Conservation (phyloP, 2,113 vertebrate species). For the Eulemur macaco region DNA sequence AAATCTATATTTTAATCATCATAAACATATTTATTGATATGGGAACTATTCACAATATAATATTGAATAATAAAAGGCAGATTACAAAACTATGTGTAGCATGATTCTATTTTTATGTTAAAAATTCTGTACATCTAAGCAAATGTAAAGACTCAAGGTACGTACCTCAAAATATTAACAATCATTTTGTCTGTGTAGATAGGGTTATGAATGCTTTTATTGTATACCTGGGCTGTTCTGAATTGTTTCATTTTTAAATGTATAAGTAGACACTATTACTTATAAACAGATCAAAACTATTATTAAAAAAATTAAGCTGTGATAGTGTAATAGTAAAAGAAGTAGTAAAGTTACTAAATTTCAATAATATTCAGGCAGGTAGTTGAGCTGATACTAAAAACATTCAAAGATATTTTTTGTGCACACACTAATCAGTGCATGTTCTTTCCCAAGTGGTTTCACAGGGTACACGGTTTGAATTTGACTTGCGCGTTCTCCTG, state of each 20-base stretch:
- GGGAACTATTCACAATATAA: not conserved
- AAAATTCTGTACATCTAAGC: not conserved
- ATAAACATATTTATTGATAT: not conserved
- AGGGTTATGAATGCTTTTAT: not conserved
- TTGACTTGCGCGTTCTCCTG: not conserved
- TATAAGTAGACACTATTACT: not conserved
- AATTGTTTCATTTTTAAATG: not conserved
- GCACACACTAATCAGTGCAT: not conserved
- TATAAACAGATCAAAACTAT: not conserved
- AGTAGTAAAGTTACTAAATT: not conserved
- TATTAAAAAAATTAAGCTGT: not conserved
- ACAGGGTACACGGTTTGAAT: rapidly evolving
- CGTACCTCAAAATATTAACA: not conserved
- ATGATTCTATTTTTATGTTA: not conserved
- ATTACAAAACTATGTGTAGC: not conserved
- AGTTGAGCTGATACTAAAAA: not conserved
- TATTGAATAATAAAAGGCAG: not conserved
- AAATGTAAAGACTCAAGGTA: not conserved
- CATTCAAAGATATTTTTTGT: not conserved
- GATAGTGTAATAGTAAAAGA: not conserved
- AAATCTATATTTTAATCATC: not conserved
- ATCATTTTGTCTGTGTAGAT: too few relatives aligned
- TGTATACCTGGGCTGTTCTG: not conserved
- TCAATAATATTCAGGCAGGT: not conserved
- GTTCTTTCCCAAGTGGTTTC: not conserved